Percentiles rank a stretch among this genome's conserved stretches.
Conservation (phyloP, 1,140 invertebrate species). For the Sarcophaga peregrina region DNA sequence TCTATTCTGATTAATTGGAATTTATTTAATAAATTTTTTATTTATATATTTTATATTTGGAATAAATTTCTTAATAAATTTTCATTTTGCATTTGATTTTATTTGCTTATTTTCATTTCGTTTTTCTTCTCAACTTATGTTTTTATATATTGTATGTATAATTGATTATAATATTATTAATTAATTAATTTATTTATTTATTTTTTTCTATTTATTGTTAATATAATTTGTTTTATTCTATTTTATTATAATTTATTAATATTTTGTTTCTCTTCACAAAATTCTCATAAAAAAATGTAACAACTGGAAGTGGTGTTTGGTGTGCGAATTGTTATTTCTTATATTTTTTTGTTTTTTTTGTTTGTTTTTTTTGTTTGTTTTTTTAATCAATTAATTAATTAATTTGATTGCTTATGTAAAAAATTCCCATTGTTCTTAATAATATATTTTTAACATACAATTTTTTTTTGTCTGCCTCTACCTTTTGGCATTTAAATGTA, state of each 20-base stretch:
- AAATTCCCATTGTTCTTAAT: conserved; percentile 37
- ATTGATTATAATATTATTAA: conserved; percentile 34
- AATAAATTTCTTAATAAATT: conserved; percentile 16
- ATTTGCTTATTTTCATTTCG: conserved; percentile 48
- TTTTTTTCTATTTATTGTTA: conserved; percentile 55
- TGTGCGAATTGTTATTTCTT: conserved; percentile 42
- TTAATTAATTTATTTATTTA: conserved; percentile 40
- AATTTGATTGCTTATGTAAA: conserved; percentile 28
- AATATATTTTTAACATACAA: background rate
- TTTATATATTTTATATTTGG: conserved; percentile 40
- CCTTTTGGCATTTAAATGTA: background rate
- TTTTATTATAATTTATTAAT: conserved; percentile 13
- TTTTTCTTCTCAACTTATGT: conserved; percentile 44
- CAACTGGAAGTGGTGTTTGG: conserved; percentile 39
- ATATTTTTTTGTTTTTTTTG: too few species aligned
- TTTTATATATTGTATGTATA: conserved; percentile 36
- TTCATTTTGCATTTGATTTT: conserved; percentile 42
- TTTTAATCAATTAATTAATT: conserved; percentile 6
- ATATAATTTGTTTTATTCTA: conserved; percentile 35
- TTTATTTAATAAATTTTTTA: conserved; percentile 38
- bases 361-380: conserved; percentile 23
- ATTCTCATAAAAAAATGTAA: conserved; percentile 39
- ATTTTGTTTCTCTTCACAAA: conserved; percentile 10
- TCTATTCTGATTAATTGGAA: conserved; percentile 49
- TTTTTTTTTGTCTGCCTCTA: background rate